Base-by-base conservation (phyloP, 2,888 invertebrate species). In the Eristalis arbustorum region DNA sequence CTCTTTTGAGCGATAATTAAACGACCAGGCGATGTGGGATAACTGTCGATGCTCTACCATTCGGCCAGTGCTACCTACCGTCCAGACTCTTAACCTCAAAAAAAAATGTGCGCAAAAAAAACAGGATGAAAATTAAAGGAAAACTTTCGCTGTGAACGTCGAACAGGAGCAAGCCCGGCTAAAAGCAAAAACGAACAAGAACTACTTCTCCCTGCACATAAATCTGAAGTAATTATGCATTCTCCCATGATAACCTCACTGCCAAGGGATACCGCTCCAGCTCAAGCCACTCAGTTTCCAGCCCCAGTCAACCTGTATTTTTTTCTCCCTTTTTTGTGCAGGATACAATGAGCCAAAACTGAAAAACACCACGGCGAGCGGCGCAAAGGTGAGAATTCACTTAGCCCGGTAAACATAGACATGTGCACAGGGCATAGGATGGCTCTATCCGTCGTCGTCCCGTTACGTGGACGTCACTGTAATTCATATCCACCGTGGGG, bases 181-280 rank as follows among this genome's bases (percentile, higher is more conserved):
- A 22, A 64, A 40, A 57, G 68, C 61, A 72, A 63, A 67, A 62
- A n/a, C 5, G 34, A 25, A 37, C 18, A 40, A 66, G 11, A 42
- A 11, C 6, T 18, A 67, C 37, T 40, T 59, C 37, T 56, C 49
- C 34, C 66, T 59, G 42, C 28, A 56, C 81, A 81, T 81, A 81
- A 81, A 81, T 81, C 81, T 81, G 64, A 81, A 81, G 81, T 81
- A 81, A 81, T 81, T 81, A 81, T 76, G 75, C 69, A 76, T 76
- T 75, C 69, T 69, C 64, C 69, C 64, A 69, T 71, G 75, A 76
- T 75, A 81, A 25, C 61, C 74, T 18, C 61, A 18, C 64, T 59
- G 68, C 57, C 64, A 76, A 74, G 67, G 67, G 79, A 69, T 37
- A 22, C 28, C 23, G 40, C 59, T 57, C 14, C 22, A 14, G 42